Base-by-base conservation (phyloP, 2,797 vertebrate genomes). In the Ispidina lecontei region DNA sequence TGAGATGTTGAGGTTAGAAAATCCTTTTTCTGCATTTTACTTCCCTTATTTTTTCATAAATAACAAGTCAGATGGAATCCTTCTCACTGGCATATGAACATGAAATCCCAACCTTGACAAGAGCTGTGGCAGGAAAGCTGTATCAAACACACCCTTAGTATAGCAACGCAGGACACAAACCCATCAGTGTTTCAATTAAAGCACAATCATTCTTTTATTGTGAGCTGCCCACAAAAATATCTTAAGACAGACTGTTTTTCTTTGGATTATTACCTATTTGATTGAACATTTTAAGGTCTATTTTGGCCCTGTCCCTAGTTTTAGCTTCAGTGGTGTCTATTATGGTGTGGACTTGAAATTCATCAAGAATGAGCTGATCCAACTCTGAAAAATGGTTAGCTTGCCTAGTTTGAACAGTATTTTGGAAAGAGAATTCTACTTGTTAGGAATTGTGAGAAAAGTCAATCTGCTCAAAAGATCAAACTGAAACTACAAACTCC, bases 1-100 rank as follows among this genome's bases (percentile, higher is more conserved):
- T 63, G 87, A 81, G 73, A 60, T 82, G 69, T 41, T 89, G 77
- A 96, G 79, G 75, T 59, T 31, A 65, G 74, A 88, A 90, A 91
- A 77, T 39, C 72, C 33, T 37, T 70, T 33, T 68, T 72, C 80
- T 79, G 56, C 15, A 37, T 67, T 88, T 95, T 89, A 81, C 87
- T 70, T 77, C 46, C 59, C 29, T 73, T 74, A 8, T 46, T 74
- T 60, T 90, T 93, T 78, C 60, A 70, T 64, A 76, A 94, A 94
- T 52, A 54, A 77, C 28, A 91, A 91, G 46, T 29, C 4, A 84
- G 52, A 33, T 82, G 70, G 70, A 84, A 73, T 6, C 49, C 41
- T 78, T 41, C 29, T 90, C 83, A 87, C 80, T 73, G 31, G 23
- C 68, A 44, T 58, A 28, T 25, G 39, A 87, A 77, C 18, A 56